Conservation (phyloP, 2,797 vertebrate genomes). For the Tachyglossus aculeatus region DNA sequence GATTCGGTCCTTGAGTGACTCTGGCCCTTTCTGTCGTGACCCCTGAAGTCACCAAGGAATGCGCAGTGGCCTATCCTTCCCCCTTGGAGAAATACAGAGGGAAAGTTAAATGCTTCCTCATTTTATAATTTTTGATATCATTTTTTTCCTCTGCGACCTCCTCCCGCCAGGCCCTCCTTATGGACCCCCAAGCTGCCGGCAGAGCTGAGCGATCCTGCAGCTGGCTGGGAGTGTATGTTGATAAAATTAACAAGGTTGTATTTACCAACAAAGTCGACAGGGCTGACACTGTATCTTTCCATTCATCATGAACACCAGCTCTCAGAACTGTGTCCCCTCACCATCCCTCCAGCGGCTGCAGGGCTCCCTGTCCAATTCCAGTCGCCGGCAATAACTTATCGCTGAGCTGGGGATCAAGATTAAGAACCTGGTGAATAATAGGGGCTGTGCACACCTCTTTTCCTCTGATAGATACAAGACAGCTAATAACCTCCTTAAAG, state of each 20-base stretch:
- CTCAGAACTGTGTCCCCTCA: constrained; percentile 62
- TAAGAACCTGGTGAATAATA: constrained; percentile 69
- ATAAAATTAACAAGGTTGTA: constrained; percentile 74
- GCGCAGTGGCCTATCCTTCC: constrained; percentile 59
- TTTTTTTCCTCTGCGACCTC: constrained; percentile 53
- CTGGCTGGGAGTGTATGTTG: constrained; percentile 69
- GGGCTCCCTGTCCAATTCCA: constrained; percentile 66
- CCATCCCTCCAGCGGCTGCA: constrained; percentile 59
- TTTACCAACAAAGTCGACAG: constrained; percentile 61
- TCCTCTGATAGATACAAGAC: constrained; percentile 63
- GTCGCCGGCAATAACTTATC: constrained; percentile 52
- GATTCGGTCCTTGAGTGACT: too few species aligned
- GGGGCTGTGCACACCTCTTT: constrained; percentile 43
- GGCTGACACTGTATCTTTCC: constrained; percentile 53
- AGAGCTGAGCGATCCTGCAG: constrained; percentile 61
- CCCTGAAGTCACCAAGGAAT: constrained; percentile 48
- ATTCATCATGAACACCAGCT: constrained; percentile 72
- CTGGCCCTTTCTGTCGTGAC: constrained; percentile 56
- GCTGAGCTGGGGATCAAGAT: constrained; percentile 65
- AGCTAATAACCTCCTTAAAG: constrained; percentile 72
- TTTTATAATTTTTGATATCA: constrained; percentile 63
- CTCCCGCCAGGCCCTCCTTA: constrained; percentile 66
- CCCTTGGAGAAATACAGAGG: constrained; percentile 61
- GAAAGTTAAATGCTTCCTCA: constrained; percentile 67
- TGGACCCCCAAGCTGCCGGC: constrained; percentile 66